Evolutionary conservation across 2,113 vertebrate species (phyloP).

Genomic region (Cnemophilus loriae): DNA sequence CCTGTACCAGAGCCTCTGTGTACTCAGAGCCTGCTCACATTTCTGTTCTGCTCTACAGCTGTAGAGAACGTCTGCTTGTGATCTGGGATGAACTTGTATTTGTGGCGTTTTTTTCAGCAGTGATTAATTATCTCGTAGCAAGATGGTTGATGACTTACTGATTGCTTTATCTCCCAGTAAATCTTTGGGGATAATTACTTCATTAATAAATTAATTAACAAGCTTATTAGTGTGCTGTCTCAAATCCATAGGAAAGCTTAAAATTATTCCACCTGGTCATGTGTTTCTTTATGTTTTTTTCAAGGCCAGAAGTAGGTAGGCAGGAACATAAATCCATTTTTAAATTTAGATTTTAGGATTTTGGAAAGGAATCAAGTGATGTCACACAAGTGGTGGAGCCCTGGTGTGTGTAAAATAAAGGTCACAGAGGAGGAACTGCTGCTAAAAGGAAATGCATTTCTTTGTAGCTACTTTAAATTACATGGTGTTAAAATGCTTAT

Average conservation of each 20-base stretch:
- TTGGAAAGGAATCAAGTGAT: background rate
- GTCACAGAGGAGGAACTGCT: background rate
- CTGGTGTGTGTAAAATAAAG: background rate
- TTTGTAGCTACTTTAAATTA: background rate
- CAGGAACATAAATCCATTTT: background rate
- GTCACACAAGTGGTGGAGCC: background rate
- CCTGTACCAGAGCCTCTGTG: background rate
- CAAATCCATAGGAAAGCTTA: background rate
- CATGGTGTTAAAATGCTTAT: background rate
- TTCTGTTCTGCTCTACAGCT: background rate
- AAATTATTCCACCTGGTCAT: background rate
- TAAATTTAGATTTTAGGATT: background rate
- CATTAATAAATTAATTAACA: conserved; percentile 7
- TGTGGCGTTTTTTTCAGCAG: background rate
- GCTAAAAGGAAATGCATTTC: background rate
- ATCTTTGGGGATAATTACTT: background rate
- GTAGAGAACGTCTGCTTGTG: background rate
- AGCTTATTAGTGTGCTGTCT: background rate
- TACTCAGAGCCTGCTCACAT: background rate
- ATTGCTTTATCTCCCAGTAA: background rate
- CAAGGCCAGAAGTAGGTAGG: background rate
- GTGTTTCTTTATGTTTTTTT: background rate
- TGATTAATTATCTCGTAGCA: background rate
- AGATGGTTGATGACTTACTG: background rate
- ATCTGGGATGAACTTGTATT: background rate